Percentiles rank a stretch among this genome's conserved stretches.
These are phyloP conservation scores for Zoanthus gigantus DNA, from an alignment of 92 coral and sea anemone species.

Conservation along the genomic window DNA sequence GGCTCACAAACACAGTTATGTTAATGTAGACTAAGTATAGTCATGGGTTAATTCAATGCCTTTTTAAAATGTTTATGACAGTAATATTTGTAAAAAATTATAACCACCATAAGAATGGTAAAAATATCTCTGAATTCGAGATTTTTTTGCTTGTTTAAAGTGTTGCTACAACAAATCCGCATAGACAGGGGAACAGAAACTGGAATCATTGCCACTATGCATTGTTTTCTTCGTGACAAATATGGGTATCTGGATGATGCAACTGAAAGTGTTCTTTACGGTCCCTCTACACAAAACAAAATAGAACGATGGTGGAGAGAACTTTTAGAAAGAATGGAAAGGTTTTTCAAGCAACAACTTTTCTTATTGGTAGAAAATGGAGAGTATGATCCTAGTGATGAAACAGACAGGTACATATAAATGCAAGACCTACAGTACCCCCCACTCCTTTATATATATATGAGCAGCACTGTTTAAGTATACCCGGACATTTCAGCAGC, in stretches of 20 bases:
- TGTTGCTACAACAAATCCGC: constrained; percentile 33
- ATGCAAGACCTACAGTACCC: not conserved
- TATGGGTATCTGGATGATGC: constrained; percentile 35
- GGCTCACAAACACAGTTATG: too few relatives aligned
- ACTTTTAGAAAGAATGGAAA: constrained; percentile 44
- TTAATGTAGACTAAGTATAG: too few relatives aligned
- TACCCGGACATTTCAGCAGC: too few relatives aligned
- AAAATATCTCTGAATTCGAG: too few relatives aligned
- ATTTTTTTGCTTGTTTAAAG: constrained; percentile 1
- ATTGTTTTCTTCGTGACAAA: constrained; percentile 39
- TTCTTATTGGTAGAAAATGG: constrained; percentile 25
- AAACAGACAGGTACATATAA: constrained; percentile 43
- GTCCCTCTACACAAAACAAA: constrained; percentile 53
- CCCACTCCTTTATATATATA: too few relatives aligned
- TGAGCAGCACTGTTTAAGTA: too few relatives aligned
- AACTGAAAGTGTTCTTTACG: constrained; percentile 40
- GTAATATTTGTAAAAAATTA: too few relatives aligned
- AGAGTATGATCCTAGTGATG: constrained; percentile 36
- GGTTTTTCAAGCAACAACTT: constrained; percentile 38
- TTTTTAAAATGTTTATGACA: too few relatives aligned
- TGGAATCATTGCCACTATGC: constrained; percentile 40
- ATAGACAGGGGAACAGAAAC: constrained; percentile 56
- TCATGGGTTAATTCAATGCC: too few relatives aligned
- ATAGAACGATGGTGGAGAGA: constrained; percentile 53
- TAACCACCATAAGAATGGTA: too few relatives aligned